Conservation (phyloP, 2,113 vertebrate genomes). For the Mastomys natalensis region DNA sequence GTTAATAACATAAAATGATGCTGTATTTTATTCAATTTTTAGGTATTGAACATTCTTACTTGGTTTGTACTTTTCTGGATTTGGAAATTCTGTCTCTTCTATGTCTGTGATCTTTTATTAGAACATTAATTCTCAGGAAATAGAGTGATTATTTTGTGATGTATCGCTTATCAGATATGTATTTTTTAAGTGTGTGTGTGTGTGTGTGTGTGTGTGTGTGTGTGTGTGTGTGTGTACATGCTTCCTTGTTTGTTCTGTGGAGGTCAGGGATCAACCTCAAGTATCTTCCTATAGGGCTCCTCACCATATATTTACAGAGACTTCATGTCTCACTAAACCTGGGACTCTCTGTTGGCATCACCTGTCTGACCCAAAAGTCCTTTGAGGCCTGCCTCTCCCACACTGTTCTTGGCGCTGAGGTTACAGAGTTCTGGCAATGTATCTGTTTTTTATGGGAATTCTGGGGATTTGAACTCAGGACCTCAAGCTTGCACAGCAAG, state of each 20-base stretch:
- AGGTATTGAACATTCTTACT: slow-evolving; percentile 37
- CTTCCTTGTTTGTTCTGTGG: not conserved
- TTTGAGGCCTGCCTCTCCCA: not conserved
- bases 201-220: not conserved
- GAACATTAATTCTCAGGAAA: slow-evolving; percentile 3
- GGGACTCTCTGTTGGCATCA: not conserved
- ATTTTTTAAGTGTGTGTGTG: not conserved
- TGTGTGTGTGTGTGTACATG: too few species aligned
- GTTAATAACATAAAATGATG: slow-evolving; percentile 37
- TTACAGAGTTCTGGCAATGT: not conserved
- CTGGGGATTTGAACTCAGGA: not conserved
- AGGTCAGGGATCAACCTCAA: not conserved
- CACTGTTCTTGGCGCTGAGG: too few species aligned
- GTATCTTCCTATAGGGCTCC: not conserved
- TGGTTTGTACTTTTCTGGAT: slow-evolving; percentile 32
- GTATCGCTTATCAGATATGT: slow-evolving; percentile 48
- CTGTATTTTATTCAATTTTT: slow-evolving; percentile 43
- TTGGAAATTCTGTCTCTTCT: not conserved
- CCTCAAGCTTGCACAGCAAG: not conserved
- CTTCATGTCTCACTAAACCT: not conserved
- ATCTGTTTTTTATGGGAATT: not conserved
- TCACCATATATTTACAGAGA: not conserved
- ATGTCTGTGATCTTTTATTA: slow-evolving; percentile 9
- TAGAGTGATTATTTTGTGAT: not conserved
- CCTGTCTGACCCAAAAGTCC: not conserved